Base-by-base conservation (phyloP, 2,113 vertebrate genomes). In the Misgurnus anguillicaudatus region DNA sequence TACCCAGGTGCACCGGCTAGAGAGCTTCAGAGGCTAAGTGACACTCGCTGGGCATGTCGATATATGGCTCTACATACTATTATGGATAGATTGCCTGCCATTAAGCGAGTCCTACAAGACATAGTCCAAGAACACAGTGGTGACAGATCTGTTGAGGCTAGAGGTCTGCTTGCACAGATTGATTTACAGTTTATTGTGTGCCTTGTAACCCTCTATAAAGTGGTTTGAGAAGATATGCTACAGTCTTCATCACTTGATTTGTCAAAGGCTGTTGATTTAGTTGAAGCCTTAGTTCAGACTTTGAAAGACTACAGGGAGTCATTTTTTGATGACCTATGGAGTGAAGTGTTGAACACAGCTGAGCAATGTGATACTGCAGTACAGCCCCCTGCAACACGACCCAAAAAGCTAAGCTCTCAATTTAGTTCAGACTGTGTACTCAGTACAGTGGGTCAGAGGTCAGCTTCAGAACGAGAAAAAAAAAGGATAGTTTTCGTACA, bases 41-140 rank as follows among this genome's bases (percentile, higher is more conserved):
- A 77, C 31, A 86, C 67, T 57, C 31, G 63, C 0, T 80, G 79
- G 76, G 38, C 73, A 39, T 82, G 75, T 42, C 38, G 45, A 13
- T 16, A 38, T 16, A n/a, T 19, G 3, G 55, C 73, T 21, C 83
- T 79, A 62, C 45, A 17, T 16, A 83, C 21, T 78, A 17, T 69
- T 36, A 47, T 80, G 62, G 55, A 85, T 38, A 80, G 78, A 38
- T 53, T 83, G n/a, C n/a, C n/a, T n/a, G n/a, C n/a, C n/a, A n/a
- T n/a, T n/a, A n/a, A n/a, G n/a, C n/a, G n/a, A n/a, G n/a, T n/a
- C n/a, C 47, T 65, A 36, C 55, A 78, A 6, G 47, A 68, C 1
- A 11, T 68, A 64, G 48, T 7, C 5, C 0, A 63, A 14, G 58
- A 78, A 45, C n/a, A 58, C 65, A 69, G 5, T 69, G 64, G 63